Base-by-base conservation (phyloP, 2,113 vertebrate species). In the Merops nubicus region DNA sequence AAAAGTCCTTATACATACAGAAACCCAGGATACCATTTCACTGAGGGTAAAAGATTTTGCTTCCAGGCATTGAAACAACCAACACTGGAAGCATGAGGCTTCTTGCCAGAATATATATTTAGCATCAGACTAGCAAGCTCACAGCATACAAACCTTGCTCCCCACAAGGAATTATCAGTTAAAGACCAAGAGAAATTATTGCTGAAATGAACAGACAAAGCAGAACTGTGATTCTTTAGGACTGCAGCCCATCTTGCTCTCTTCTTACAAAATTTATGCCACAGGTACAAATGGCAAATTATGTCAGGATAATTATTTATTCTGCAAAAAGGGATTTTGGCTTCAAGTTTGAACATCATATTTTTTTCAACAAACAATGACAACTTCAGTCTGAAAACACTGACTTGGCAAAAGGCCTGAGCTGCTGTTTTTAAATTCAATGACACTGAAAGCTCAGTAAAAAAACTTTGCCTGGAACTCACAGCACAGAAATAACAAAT, bases 361-460 rank as follows among this genome's bases (percentile, higher is more conserved):
- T 73, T 77, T 68, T 78, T 86, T 75, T 59, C 73, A 84, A 36
- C 26, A 93, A 89, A 65, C 57, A 85, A 76, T 73, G 54, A 83
- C 50, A 74, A 90, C 77, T 94, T 86, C 40, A 42, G 76, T 90
- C 63, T 72, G 42, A 74, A 74, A 94, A 77, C 90, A 95, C 38
- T 68, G 50, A 62, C 72, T 95, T 93, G 88, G 88, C 85, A 96
- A 76, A 90, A 76, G 53, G 62, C 62, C 85, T 65, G 50, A 80
- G 68, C 15, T 77, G 40, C 36, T 67, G 31, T 84, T 83, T 69
- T 78, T 74, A 93, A 94, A 90, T 85, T 83, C 67, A 88, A 54
- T 68, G 85, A 85, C 74, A 91, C 15, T 67, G 72, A 85, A 95
- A 91, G 70, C 72, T 83, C 86, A 90, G 25, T 54, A 88, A 93